A percentile compares a stretch with the other conserved stretches of the same genome.
Conservation (phyloP, 2,888 invertebrate species). For the Lasioglossum malachurum region DNA sequence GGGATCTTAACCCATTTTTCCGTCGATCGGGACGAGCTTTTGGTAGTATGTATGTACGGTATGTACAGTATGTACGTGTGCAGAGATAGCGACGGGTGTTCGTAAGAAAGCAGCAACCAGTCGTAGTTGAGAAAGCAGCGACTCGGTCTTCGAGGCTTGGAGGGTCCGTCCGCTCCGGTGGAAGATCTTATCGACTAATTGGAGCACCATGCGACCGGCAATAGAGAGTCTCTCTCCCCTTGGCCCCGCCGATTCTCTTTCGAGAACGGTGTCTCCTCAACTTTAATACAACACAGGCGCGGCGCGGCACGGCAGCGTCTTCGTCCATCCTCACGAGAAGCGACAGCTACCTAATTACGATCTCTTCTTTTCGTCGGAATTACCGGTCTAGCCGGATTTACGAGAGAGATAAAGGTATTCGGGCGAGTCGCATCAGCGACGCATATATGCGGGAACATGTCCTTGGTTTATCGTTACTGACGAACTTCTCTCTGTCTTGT, state of each 20-base stretch:
- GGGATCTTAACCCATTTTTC: constrained; percentile 32
- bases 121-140: constrained; percentile 46
- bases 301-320: constrained; percentile 43
- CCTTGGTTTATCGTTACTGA: constrained; percentile 59
- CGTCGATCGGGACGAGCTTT: neutral
- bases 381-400: constrained; percentile 51
- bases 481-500: constrained; percentile 23
- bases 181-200: constrained; percentile 75
- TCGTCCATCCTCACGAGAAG: constrained; percentile 47
- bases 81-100: constrained; percentile 10
- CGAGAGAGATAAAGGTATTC: constrained; percentile 39
- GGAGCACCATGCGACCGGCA: constrained; percentile 69
- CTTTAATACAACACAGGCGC: constrained; percentile 63
- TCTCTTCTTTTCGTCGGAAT: constrained; percentile 62
- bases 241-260: constrained; percentile 29
- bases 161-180: constrained; percentile 48
- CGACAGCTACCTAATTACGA: constrained; percentile 73
- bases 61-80: neutral
- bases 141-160: constrained; percentile 36
- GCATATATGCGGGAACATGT: constrained; percentile 60
- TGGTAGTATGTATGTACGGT: neutral
- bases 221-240: constrained; percentile 56
- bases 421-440: constrained; percentile 35
- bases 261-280: constrained; percentile 64
- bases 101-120: constrained; percentile 32